Conservation (phyloP, 2,113 vertebrate genomes). For the Actenoides hombroni region DNA sequence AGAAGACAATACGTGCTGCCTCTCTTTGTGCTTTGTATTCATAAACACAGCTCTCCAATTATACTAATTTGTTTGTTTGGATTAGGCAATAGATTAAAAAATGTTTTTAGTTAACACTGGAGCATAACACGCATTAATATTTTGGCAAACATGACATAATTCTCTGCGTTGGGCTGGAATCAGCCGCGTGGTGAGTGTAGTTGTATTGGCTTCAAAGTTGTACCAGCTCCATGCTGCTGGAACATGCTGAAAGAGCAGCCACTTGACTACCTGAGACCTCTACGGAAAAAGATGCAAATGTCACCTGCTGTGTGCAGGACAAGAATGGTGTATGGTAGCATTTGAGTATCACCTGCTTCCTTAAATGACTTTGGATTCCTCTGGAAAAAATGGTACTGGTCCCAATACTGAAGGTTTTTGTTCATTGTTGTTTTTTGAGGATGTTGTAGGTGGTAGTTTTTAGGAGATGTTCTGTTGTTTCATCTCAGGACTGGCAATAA, state of each 20-base stretch:
- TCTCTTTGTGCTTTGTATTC: slow-evolving; percentile 29
- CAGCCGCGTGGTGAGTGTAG: fast-evolving
- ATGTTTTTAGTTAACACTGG: slow-evolving; percentile 9
- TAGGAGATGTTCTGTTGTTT: background rate
- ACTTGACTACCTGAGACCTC: background rate
- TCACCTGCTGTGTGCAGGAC: background rate
- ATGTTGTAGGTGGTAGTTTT: background rate
- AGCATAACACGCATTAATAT: background rate
- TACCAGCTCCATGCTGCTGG: background rate
- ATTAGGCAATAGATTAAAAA: slow-evolving; percentile 44
- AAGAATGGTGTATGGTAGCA: fast-evolving
- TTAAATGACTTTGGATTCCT: background rate
- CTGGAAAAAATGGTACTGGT: background rate
- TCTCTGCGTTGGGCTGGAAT: background rate
- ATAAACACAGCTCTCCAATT: slow-evolving; percentile 30
- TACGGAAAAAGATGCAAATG: background rate
- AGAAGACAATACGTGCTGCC: background rate
- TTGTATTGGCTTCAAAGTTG: background rate
- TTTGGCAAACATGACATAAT: slow-evolving; percentile 8
- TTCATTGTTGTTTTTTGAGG: background rate
- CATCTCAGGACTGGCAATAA: background rate
- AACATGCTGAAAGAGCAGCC: background rate
- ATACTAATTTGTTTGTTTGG: slow-evolving; percentile 65
- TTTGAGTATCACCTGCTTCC: background rate
- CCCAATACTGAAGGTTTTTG: background rate